phyloP scores from a whole-genome alignment of 2,113 vertebrate species.

The Empidonax traillii region DNA sequence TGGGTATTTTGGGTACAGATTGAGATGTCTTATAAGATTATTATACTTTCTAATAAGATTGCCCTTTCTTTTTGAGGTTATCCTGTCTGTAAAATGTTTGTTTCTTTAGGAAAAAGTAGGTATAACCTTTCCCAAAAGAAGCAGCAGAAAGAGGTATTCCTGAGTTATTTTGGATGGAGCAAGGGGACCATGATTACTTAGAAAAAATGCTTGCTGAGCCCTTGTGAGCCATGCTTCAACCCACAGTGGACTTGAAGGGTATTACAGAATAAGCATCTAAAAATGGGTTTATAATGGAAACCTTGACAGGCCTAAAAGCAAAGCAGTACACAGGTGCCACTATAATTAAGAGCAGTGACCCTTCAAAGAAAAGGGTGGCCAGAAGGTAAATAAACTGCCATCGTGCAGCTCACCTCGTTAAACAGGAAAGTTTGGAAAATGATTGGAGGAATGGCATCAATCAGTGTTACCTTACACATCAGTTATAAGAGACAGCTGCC shows the following conservation, averaged over 20 bases:
- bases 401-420: slow-evolving; percentile 23
- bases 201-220: background rate
- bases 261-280: background rate
- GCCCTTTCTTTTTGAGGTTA: background rate
- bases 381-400: slow-evolving; percentile 46
- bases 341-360: slow-evolving; percentile 50
- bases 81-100: background rate
- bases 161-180: background rate
- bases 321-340: slow-evolving; percentile 14
- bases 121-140: background rate
- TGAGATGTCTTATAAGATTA: background rate
- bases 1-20: background rate
- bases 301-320: slow-evolving; percentile 3
- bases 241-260: background rate
- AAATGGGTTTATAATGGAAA: slow-evolving; percentile 18
- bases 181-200: background rate
- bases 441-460: slow-evolving; percentile 41
- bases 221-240: background rate
- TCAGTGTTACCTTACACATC: slow-evolving; percentile 31
- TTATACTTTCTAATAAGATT: background rate
- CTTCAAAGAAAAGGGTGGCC: slow-evolving; percentile 4
- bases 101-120: background rate
- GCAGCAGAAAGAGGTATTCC: background rate
- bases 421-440: slow-evolving; percentile 31
- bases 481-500: slow-evolving; percentile 43